Base-by-base conservation (phyloP, 92 coral and sea anemone genomes). In the Porites lobata region DNA sequence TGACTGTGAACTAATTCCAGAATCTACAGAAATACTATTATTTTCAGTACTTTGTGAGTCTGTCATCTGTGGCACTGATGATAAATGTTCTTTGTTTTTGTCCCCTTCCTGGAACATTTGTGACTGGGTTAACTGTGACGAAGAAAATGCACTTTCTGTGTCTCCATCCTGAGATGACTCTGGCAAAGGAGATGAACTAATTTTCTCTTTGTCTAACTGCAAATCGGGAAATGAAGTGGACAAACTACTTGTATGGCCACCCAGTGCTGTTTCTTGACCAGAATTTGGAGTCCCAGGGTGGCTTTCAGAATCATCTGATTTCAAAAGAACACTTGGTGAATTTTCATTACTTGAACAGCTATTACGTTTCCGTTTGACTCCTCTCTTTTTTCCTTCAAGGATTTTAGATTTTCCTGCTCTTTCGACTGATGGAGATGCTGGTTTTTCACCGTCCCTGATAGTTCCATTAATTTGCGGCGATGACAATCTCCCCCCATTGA, bases 391-490 rank as follows among this genome's bases (percentile, higher is more conserved):
- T 12, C 94, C 92, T 67, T 96, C 98, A 70, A 83, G 74, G 53
- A 81, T 91, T 78, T 86, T 92, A 64, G 92, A 68, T 90, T 96
- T 93, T 9, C 92, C 93, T 52, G 82, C 81, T 72, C 93, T 90
- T 26, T 91, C 96, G 32, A 88, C 62, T 1, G 92, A 87, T 6
- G 96, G 86, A 29, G 95, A 88, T n/a, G 82, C 92, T 56, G 91
- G 90, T 75, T 91, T 91, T 26, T 92, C 93, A 59, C 87, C 75
- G 52, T 92, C 97, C 62, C 85, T 75, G 53, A 94, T 84, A 72
- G 95, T 77, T 10, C 99, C 99, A 89, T 97, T 97, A 52, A 97
- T 94, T 63, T 93, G 93, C 4, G 99, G 99, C 13, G 99, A 97
- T 3, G 94, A 88, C 65, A 96, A 69, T 64, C 92, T 89, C 47